Conservation (phyloP, 2,888 invertebrate species). For the Parasteatoda lunata region DNA sequence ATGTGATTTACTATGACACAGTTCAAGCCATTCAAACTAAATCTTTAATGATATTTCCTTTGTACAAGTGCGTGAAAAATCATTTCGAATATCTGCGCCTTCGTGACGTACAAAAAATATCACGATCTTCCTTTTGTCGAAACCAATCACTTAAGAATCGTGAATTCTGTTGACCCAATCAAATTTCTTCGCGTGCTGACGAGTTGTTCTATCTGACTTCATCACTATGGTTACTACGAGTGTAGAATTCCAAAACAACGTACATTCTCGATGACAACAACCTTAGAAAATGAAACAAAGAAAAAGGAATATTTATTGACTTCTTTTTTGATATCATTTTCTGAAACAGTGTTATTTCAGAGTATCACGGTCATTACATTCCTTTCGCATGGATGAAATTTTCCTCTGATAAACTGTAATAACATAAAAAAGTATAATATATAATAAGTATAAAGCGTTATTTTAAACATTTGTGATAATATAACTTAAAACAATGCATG, state of each 20-base stretch:
- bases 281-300: slow-evolving; percentile 27
- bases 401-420: no score
- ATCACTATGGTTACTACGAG: slow-evolving; percentile 32
- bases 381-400: no score
- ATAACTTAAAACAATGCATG: no score
- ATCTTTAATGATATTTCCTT: neutral
- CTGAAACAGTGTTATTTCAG: no score
- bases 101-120: neutral
- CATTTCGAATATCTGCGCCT: neutral
- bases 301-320: neutral
- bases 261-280: slow-evolving; percentile 46
- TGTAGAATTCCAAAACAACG: slow-evolving; percentile 48
- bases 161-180: slow-evolving; percentile 45
- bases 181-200: slow-evolving; percentile 45
- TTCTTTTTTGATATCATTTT: neutral
- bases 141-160: slow-evolving; percentile 49
- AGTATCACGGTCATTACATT: no score
- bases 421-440: no score
- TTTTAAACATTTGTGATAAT: no score
- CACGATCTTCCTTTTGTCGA: neutral
- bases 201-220: slow-evolving; percentile 22
- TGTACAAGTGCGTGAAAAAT: neutral
- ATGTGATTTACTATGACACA: neutral
- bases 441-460: no score
- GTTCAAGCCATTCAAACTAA: neutral